Evolutionary conservation across 2,797 vertebrate species (phyloP), one percentile per base, ranked within the genome.

Genomic region (Prunella strophiata): DNA sequence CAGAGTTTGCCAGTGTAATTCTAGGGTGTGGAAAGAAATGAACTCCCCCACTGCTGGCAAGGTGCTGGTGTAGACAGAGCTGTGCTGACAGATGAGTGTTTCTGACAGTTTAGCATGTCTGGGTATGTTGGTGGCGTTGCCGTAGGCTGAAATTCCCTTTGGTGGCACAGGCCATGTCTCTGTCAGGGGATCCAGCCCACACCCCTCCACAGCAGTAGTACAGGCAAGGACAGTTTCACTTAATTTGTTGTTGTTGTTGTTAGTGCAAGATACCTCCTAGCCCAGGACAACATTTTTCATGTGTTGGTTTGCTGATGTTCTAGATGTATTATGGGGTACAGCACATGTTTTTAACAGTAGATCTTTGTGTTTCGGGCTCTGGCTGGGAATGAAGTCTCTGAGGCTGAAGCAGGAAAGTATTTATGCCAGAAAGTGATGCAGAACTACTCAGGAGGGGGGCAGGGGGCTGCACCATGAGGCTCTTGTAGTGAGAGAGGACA

Each of bases 21-120:
- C 93, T 66, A 92, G 94, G 93, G 95, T 92, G 96, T 93, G 95
- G 94, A 96, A 95, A 96, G 94, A 96, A 96, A 91, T 25, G 65
- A 72, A 80, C 93, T 96, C 94, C 88, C 93, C 91, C 91, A 94
- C 91, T 91, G 88, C 85, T 95, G 94, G 95, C 96, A 94, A 83
- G n/a, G 88, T 47, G 7, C 72, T 85, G 85, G 91, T 92, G 94
- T 62, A 96, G 95, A 95, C 94, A 94, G 95, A 95, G 72, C 91
- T 89, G 19, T 83, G 94, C 88, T 96, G 93, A 96, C 91, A 92
- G 93, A 96, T 89, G 91, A 91, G 82, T 83, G 93, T 88, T 96
- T 67, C 89, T 95, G 95, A 94, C 91, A 93, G 93, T 88, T 95
- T 55, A 91, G 93, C 43, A 10, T 94, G 91, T 92, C 94, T 95